These are phyloP conservation scores for Cariama cristata DNA, from an alignment of 2,113 vertebrate species.

Conservation along the genomic window DNA sequence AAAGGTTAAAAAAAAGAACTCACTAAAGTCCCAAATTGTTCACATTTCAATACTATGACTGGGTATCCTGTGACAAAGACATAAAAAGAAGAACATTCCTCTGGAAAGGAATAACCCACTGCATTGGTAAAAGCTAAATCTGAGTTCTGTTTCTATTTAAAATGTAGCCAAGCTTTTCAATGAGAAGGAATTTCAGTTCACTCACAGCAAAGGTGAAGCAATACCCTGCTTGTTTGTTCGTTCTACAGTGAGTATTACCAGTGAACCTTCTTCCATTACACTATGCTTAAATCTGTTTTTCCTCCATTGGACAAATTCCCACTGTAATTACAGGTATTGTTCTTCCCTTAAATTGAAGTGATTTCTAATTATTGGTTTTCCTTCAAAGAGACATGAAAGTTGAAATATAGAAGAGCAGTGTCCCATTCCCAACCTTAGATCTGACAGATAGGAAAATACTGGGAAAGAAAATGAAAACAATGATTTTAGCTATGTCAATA, in stretches of 20 bases:
- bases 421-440: background rate
- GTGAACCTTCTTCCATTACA: background rate
- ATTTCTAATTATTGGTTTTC: background rate
- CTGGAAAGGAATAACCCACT: background rate
- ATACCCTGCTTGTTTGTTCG: background rate
- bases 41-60: background rate
- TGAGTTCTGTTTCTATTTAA: background rate
- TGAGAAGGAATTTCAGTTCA: background rate
- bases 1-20: background rate
- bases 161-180: background rate
- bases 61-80: background rate
- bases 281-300: background rate
- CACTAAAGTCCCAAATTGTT: background rate
- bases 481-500: background rate
- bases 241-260: background rate
- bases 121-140: background rate
- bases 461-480: background rate
- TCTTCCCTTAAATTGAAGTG: background rate
- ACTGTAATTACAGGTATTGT: background rate
- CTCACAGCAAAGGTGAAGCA: background rate
- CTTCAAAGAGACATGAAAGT: background rate
- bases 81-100: background rate
- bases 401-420: background rate
- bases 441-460: background rate
- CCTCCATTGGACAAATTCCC: background rate